phyloP scores from a whole-genome alignment of 2,113 vertebrate species.

The Megaleporinus macrocephalus region DNA sequence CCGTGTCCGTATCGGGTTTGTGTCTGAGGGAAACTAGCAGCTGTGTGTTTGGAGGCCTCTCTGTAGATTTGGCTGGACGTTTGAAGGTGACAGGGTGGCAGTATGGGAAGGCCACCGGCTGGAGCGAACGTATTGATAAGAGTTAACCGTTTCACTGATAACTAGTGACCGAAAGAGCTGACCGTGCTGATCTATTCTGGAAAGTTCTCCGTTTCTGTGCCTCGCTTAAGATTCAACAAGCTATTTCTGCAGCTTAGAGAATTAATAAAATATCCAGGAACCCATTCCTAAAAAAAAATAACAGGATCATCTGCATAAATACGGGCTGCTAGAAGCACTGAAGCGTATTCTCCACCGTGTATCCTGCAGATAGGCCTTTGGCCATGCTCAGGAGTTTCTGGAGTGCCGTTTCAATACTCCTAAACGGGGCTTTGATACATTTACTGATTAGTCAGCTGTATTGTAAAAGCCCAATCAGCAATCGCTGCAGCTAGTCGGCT shows the following conservation, averaged over 20 bases:
- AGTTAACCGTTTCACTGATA: slow-evolving; percentile 40
- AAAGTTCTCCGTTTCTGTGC: background rate
- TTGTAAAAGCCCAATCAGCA: slow-evolving; percentile 33
- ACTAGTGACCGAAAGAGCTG: slow-evolving; percentile 31
- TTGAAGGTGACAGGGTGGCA: slow-evolving; percentile 27
- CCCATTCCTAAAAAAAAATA: background rate
- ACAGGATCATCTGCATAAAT: too few relatives aligned
- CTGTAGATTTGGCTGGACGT: slow-evolving; percentile 2
- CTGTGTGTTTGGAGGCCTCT: slow-evolving; percentile 17
- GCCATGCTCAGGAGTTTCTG: background rate
- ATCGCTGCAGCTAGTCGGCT: slow-evolving; percentile 3
- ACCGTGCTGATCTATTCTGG: background rate
- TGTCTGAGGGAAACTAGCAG: slow-evolving; percentile 26
- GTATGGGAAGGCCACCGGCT: slow-evolving; percentile 58
- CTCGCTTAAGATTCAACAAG: background rate
- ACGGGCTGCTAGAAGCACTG: background rate
- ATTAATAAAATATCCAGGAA: background rate
- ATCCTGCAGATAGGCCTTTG: background rate
- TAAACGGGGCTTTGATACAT: background rate
- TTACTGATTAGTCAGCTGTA: slow-evolving; percentile 25
- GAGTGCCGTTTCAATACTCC: slow-evolving; percentile 8
- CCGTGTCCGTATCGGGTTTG: background rate
- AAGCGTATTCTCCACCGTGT: background rate
- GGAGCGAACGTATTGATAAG: slow-evolving; percentile 39
- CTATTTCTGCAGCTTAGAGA: background rate